Conservation (phyloP, 1,140 invertebrate genomes). For the Zaprionus kolodkinae region DNA sequence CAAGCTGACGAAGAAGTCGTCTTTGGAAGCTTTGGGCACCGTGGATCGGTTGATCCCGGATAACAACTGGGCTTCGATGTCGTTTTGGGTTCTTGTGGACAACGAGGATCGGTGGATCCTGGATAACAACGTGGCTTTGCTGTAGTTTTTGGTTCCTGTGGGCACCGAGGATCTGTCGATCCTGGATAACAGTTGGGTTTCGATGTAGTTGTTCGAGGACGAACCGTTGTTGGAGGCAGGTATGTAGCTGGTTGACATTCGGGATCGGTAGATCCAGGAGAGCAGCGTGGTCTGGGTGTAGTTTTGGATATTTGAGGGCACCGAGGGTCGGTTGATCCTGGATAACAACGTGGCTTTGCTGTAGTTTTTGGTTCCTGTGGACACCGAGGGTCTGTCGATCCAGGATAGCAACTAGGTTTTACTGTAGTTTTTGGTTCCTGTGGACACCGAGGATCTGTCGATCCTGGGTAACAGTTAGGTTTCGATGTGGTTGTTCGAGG, state of each 20-base stretch:
- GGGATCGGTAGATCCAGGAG: constrained; percentile 84
- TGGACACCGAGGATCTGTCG: no score
- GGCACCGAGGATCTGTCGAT: constrained; percentile 25
- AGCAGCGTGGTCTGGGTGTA: constrained; percentile 54
- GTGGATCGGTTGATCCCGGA: constrained; percentile 55
- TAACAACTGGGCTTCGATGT: constrained; percentile 62
- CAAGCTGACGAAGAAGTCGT: constrained; percentile 55
- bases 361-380: constrained; percentile 58
- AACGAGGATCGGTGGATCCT: constrained; percentile 84
- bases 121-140: constrained; percentile 76
- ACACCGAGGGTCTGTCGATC: constrained; percentile 63
- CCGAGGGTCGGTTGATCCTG: constrained; percentile 80
- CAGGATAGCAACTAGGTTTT: no score
- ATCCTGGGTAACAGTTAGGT: no score
- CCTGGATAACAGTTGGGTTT: constrained; percentile 38
- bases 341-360: constrained; percentile 67
- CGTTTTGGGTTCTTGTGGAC: constrained; percentile 69
- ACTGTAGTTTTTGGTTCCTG: no score
- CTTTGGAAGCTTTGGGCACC: constrained; percentile 29
- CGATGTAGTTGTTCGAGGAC: constrained; percentile 48
- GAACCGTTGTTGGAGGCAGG: constrained; percentile 57
- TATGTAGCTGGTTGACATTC: constrained; percentile 83
- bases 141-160: constrained; percentile 10
- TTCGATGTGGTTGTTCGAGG: no score
- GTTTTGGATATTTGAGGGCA: constrained; percentile 74